These are phyloP conservation scores for Chaetura pelagica DNA, from an alignment of 2,113 vertebrate genomes.

Conservation along the genomic window DNA sequence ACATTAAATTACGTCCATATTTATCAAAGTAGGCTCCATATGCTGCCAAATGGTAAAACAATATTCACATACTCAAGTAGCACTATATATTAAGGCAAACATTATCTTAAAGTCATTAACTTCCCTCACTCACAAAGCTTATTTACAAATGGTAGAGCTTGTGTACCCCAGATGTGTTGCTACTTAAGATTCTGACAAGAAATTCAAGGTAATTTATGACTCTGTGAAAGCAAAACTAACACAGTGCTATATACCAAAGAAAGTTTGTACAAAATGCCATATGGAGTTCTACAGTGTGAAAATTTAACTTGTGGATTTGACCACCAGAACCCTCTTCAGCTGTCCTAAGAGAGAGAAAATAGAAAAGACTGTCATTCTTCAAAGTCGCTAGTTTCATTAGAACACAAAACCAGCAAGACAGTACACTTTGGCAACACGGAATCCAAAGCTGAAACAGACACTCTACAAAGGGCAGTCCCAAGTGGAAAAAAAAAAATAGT, in stretches of 20 bases:
- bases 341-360: neutral
- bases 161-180: neutral
- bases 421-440: neutral
- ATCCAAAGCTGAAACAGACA: neutral
- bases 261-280: neutral
- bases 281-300: neutral
- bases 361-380: neutral
- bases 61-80: neutral
- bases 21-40: neutral
- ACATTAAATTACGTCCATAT: neutral
- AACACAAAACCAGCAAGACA: neutral
- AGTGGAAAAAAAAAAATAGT: neutral
- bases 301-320: neutral
- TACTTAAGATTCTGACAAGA: neutral
- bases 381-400: neutral
- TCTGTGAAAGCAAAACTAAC: neutral
- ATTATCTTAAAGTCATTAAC: neutral
- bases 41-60: neutral
- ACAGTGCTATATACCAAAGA: neutral
- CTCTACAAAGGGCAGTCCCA: neutral
- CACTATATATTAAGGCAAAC: neutral
- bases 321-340: neutral
- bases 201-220: neutral
- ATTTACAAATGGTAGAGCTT: neutral
- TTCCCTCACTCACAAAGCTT: neutral